Evolutionary conservation across 2,113 vertebrate genomes (phyloP), one percentile per base, ranked within the genome.

Genomic region (Corydoras maculifer): DNA sequence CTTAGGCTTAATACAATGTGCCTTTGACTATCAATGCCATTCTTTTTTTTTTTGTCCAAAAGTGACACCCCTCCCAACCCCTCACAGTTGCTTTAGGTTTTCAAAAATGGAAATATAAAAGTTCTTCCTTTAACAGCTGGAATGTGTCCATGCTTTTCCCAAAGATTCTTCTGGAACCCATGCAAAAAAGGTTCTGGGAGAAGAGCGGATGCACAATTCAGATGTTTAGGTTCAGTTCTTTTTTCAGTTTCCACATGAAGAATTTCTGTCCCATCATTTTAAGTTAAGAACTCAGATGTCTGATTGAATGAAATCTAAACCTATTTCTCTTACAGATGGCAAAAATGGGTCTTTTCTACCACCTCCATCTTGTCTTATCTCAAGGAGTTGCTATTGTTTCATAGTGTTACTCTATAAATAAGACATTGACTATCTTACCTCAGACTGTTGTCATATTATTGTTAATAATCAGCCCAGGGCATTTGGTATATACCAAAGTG

Each of bases 401-500:
- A 57, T 73, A 70, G 69, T 74, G 77, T 86, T 84, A 83, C 78
- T 89, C 86, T 67, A 62, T 79, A 72, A 86, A 81, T 89, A 86
- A 88, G 82, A 84, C 84, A 86, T 87, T 91, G 70, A 59, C 82
- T 77, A 72, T 84, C 80, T 84, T 87, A 89, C 87, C 87, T 90
- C 88, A 90, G 82, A 89, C 82, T 79, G 84, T 85, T 87, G 84
- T 83, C 75, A 81, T 75, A 77, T 91, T 92, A 79, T 91, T 87
- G 87, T 86, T 87, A 88, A 88, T 88, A 90, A 79, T 82, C 58
- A 94, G 89, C 87, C 91, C 90, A 94, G 93, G 94, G 92, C 93
- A 96, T 97, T 97, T 97, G 95, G 94, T 96, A 88, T 90, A 87
- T 93, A 95, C 95, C 95, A 97, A 97, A 98, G 95, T 97, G 94